Evolutionary conservation across 2,888 invertebrate genomes (phyloP), one percentile per base, ranked within the genome.

Genomic region (Leucoptera coffeella): DNA sequence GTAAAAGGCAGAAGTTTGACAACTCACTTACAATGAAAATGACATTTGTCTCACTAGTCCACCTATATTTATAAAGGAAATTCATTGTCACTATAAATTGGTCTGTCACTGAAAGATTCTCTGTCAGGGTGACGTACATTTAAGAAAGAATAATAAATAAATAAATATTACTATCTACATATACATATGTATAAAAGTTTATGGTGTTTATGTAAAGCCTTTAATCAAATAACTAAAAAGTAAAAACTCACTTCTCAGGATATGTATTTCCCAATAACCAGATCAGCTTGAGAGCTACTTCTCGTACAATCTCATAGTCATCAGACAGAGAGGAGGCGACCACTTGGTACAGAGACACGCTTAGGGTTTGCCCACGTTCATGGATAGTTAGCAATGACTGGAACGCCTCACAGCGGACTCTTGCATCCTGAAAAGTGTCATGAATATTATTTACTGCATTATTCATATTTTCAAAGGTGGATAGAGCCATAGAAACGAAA

Each of bases 231-330:
- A n/a, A n/a, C n/a, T n/a, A n/a, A n/a, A n/a, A n/a, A n/a, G n/a
- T 8, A 17, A 14, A 10, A 12, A 46, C 59, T 52, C 64, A 88
- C 86, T 82, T 82, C 48, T 95, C 93, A 2, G 93, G 85, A 62
- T 91, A 91, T 25, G 84, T 79, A 39, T 84, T 85, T 24, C 91
- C 88, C 7, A 95, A 58, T 28, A 91, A 75, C 77, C 87, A 91
- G 21, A 96, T 79, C 14, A 96, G 62, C 45, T 85, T 84, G 4
- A 95, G 61, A 0, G 91, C 93, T 23, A 85, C 86, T 42, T 86
- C 78, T 27, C 95, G 72, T 0, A 95, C 95, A 44, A 89, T 88
- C 59, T 95, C 94, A 55, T 92, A 93, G 53, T 95, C 94, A 56
- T 96, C 96, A 13, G 81, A 78, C 24, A 95, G 73, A 2, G 89